Evolutionary conservation across 2,888 invertebrate genomes (phyloP).

Genomic region (Orchesella flavescens): DNA sequence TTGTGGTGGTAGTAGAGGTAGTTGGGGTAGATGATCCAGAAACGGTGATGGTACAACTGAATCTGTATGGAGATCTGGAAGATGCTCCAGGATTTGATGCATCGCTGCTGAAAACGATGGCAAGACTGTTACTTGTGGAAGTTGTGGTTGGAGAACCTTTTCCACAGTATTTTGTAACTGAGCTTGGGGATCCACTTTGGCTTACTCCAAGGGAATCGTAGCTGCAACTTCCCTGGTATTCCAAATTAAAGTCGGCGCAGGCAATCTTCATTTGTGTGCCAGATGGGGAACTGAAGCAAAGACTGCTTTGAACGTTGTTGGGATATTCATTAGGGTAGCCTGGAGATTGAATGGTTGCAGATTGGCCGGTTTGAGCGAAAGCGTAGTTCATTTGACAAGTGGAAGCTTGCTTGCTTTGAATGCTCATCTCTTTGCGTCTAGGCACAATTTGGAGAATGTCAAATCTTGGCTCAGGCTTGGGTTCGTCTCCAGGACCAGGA

Average conservation of each 20-base stretch:
- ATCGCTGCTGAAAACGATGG: slow-evolving; percentile 54
- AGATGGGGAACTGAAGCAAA: slow-evolving; percentile 49
- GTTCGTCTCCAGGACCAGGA: neutral
- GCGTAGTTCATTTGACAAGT: slow-evolving; percentile 15
- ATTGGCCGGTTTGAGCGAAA: slow-evolving; percentile 12
- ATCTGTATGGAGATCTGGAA: slow-evolving; percentile 11
- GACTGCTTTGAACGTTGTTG: slow-evolving; percentile 44
- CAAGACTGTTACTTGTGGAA: slow-evolving; percentile 38
- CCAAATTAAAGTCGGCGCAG: slow-evolving; percentile 64
- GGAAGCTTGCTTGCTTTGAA: neutral
- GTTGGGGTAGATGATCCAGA: neutral
- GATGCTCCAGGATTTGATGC: slow-evolving; percentile 15
- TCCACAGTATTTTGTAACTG: slow-evolving; percentile 53
- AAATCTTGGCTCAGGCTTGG: neutral
- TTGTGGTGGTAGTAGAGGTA: neutral
- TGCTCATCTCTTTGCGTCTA: neutral
- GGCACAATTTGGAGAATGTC: neutral
- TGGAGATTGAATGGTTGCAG: slow-evolving; percentile 31
- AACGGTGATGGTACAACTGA: slow-evolving; percentile 22
- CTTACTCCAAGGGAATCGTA: slow-evolving; percentile 59
- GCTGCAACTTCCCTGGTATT: slow-evolving; percentile 37
- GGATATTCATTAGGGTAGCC: slow-evolving; percentile 58
- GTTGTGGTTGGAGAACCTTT: neutral
- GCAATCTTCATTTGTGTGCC: slow-evolving; percentile 50
- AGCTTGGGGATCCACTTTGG: slow-evolving; percentile 46